A percentile compares a stretch with the other conserved stretches of the same genome.
Conservation (phyloP, 2,797 vertebrate genomes). For the Anguilla megastoma region DNA sequence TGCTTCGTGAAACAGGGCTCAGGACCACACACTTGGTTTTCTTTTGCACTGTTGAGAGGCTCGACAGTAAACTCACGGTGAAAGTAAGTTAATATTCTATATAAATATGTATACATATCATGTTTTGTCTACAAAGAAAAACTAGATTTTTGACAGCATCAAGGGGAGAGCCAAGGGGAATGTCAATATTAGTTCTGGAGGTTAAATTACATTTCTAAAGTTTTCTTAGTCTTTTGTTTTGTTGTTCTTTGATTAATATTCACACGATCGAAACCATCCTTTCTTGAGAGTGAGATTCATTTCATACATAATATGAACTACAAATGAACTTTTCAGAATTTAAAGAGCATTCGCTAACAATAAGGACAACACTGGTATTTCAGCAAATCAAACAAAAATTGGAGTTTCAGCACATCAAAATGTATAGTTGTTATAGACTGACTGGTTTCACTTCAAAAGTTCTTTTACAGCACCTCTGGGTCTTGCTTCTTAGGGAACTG, state of each 20-base stretch:
- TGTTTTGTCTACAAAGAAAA: not conserved
- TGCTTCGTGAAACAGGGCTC: not conserved
- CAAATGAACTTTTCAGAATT: not conserved
- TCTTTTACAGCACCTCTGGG: slow-evolving; percentile 32
- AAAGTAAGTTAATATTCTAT: slow-evolving; percentile 54
- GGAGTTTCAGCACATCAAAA: not conserved
- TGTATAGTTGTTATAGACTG: not conserved
- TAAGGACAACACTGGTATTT: not conserved
- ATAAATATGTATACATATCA: slow-evolving; percentile 3
- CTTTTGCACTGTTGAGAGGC: slow-evolving; percentile 16
- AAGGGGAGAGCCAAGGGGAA: not conserved
- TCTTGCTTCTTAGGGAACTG: slow-evolving; percentile 2
- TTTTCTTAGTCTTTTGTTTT: slow-evolving; percentile 13
- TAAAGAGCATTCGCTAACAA: not conserved
- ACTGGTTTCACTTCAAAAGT: not conserved
- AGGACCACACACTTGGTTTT: slow-evolving; percentile 1
- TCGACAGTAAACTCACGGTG: slow-evolving; percentile 15
- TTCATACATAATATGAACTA: not conserved
- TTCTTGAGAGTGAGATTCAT: not conserved
- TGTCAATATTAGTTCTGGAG: slow-evolving; percentile 37
- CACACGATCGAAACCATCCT: not conserved
- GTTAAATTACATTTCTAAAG: slow-evolving; percentile 33
- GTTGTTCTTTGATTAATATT: slow-evolving; percentile 20
- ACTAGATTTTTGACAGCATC: slow-evolving; percentile 22
- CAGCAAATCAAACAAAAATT: not conserved